Evolutionary conservation across 1,140 invertebrate genomes (phyloP).

Genomic region (Carcinoscorpius rotundicauda): DNA sequence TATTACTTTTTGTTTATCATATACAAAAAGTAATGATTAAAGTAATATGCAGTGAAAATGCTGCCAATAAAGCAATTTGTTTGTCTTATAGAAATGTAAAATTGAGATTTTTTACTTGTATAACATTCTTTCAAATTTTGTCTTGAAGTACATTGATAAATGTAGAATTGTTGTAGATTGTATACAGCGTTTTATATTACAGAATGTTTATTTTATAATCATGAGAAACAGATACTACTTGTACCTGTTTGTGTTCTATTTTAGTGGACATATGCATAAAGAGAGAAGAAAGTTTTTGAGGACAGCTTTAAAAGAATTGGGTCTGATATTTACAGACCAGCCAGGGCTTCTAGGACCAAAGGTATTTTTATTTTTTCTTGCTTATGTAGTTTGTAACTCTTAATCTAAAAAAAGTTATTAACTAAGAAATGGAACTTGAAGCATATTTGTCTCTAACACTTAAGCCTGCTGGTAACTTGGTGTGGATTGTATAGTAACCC

Average conservation of each 20-base stretch:
- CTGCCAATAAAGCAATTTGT: not conserved
- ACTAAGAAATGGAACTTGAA: no score
- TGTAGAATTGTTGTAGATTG: no score
- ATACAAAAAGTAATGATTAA: not conserved
- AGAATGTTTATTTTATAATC: no score
- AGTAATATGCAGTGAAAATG: not conserved
- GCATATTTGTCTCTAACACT: no score
- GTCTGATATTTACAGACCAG: constrained; percentile 91
- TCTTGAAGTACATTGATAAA: no score
- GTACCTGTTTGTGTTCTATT: no score
- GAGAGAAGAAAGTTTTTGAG: constrained; percentile 93
- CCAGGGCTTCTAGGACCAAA: constrained; percentile 94
- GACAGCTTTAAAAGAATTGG: constrained; percentile 88
- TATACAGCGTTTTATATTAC: no score
- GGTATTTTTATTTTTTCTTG: constrained; percentile 27
- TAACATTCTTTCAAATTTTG: no score
- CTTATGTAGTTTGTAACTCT: not conserved
- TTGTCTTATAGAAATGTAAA: not conserved
- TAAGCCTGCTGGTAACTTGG: no score
- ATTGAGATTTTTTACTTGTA: no score
- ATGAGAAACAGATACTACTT: no score
- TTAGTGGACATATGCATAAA: constrained; percentile 63
- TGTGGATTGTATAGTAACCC: not conserved
- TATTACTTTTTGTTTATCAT: constrained; percentile 4
- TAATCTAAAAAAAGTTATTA: constrained; percentile 1